A percentile compares a stretch with the other conserved stretches of the same genome.
Conservation (phyloP, 1,140 invertebrate species). For the Ruditapes philippinarum region DNA sequence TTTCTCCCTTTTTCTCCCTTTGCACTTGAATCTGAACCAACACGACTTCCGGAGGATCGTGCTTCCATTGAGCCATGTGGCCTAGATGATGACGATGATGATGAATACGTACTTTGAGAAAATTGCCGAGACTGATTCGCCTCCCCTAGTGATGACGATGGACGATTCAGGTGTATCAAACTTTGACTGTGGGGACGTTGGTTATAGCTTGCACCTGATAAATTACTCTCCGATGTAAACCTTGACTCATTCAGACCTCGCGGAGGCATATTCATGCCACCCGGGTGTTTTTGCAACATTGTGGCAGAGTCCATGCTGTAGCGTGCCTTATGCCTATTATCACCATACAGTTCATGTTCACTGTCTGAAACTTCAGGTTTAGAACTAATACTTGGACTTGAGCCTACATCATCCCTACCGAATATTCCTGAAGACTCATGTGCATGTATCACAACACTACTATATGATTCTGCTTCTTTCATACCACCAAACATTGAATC, state of each 20-base stretch:
- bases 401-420: slow-evolving; percentile 79
- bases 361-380: slow-evolving; percentile 65
- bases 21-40: slow-evolving; percentile 48
- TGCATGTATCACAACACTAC: slow-evolving; percentile 82
- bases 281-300: slow-evolving; percentile 63
- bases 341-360: slow-evolving; percentile 45
- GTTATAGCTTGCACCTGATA: slow-evolving; percentile 31
- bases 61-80: slow-evolving; percentile 60
- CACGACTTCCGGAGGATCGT: slow-evolving; percentile 45
- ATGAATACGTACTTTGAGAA: slow-evolving; percentile 20
- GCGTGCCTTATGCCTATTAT: slow-evolving; percentile 53
- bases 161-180: slow-evolving; percentile 59
- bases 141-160: slow-evolving; percentile 50
- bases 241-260: slow-evolving; percentile 65
- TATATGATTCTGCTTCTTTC: slow-evolving; percentile 82
- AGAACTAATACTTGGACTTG: slow-evolving; percentile 74
- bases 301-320: slow-evolving; percentile 76
- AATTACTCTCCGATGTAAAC: slow-evolving; percentile 73
- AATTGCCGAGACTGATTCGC: slow-evolving; percentile 1
- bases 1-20: slow-evolving; percentile 39
- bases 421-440: slow-evolving; percentile 76
- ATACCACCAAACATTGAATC: slow-evolving; percentile 74
- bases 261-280: slow-evolving; percentile 49
- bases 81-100: slow-evolving; percentile 48
- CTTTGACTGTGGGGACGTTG: slow-evolving; percentile 56